Conservation (phyloP, 2,113 vertebrate genomes). For the Herpailurus yagouaroundi region DNA sequence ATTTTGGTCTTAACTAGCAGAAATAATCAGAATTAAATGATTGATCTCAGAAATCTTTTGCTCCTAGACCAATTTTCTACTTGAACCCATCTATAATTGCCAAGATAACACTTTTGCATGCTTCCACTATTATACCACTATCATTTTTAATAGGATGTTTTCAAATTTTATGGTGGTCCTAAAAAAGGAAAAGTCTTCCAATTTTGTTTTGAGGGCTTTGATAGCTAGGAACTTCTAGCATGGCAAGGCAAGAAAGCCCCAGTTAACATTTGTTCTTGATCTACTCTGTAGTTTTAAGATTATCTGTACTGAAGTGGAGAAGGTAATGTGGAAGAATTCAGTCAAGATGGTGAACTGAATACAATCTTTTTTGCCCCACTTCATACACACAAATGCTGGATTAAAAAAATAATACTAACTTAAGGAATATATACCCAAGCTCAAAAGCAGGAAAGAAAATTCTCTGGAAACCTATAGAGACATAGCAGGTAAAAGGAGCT, state of each 20-base stretch:
- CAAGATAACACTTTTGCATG: neutral
- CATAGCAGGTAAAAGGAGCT: neutral
- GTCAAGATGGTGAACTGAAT: neutral
- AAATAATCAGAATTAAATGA: neutral
- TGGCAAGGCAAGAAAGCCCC: neutral
- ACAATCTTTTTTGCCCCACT: neutral
- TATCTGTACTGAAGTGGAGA: neutral
- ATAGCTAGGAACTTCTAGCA: neutral
- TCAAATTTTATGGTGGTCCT: constrained; percentile 94
- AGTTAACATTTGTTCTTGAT: neutral
- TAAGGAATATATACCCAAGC: neutral
- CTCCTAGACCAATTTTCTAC: neutral
- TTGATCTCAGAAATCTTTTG: neutral
- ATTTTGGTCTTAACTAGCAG: neutral
- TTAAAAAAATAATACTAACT: neutral
- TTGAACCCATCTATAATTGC: neutral
- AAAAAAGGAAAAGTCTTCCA: constrained; percentile 79
- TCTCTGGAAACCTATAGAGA: neutral
- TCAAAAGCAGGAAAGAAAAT: neutral
- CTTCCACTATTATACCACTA: neutral
- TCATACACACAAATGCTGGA: neutral
- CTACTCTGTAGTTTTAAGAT: neutral
- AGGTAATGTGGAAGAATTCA: neutral
- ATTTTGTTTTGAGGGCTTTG: neutral
- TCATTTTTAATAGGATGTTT: constrained; percentile 85